Percentiles rank a stretch among this genome's conserved stretches.
These are phyloP conservation scores for Erinaceus europaeus DNA, from an alignment of 2,113 vertebrate species.

Conservation along the genomic window DNA sequence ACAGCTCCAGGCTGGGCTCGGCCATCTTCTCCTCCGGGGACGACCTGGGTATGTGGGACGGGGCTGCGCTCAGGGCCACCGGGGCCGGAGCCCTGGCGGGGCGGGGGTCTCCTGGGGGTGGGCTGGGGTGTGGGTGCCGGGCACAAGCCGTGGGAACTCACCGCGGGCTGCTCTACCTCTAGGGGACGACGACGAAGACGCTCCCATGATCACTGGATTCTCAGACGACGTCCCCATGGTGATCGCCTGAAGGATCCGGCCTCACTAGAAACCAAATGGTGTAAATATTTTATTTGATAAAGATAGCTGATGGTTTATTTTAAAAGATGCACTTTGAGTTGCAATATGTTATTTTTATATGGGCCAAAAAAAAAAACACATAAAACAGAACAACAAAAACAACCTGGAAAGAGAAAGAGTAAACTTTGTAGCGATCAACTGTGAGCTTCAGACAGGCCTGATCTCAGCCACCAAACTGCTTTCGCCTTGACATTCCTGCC, in stretches of 20 bases:
- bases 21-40: conserved; percentile 98
- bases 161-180: conserved; percentile 59
- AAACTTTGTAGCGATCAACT: conserved; percentile 84
- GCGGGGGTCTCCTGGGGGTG: too few species aligned
- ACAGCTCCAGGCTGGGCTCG: conserved; percentile 95
- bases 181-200: conserved; percentile 98
- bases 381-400: too few species aligned
- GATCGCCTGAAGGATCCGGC: conserved; percentile 89
- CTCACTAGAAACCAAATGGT: conserved; percentile 84
- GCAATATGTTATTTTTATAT: conserved; percentile 91
- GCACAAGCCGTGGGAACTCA: background rate
- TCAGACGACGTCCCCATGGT: conserved; percentile 99
- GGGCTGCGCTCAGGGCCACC: background rate
- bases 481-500: conserved; percentile 76
- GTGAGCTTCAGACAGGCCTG: conserved; percentile 83
- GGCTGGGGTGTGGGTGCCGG: too few species aligned
- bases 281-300: conserved; percentile 90
- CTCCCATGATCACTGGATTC: conserved; percentile 98
- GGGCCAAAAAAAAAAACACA: conserved; percentile 79
- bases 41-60: conserved; percentile 91
- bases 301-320: conserved; percentile 88
- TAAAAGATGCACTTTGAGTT: conserved; percentile 90
- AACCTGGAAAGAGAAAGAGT: too few species aligned
- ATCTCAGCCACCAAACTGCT: conserved; percentile 78
- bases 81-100: too few species aligned